phyloP scores from a whole-genome alignment of 2,888 invertebrate species.

The Macrophya alboannulata region DNA sequence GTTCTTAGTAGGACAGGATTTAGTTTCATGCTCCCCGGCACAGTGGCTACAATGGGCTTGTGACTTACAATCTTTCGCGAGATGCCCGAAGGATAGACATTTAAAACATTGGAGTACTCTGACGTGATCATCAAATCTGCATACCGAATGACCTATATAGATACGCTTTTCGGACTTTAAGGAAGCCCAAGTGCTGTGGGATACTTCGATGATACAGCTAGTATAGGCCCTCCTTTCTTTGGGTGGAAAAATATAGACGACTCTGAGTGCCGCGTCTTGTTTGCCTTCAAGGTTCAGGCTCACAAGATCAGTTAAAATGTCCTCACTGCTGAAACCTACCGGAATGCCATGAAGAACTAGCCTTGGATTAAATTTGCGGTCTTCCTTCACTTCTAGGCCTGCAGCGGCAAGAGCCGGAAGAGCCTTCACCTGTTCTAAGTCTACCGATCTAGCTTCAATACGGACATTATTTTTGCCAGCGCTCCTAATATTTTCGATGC shows the following conservation, averaged over 20 bases:
- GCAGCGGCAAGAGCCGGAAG: neutral
- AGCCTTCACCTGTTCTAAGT: too few species aligned
- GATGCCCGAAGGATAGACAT: conserved; percentile 57
- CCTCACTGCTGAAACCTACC: neutral
- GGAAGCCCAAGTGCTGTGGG: neutral
- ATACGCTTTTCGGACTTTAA: neutral
- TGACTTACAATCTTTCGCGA: conserved; percentile 51
- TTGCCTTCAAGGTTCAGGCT: neutral
- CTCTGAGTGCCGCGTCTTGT: neutral
- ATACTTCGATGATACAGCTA: neutral
- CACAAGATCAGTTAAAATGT: neutral
- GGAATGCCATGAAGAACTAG: conserved; percentile 44
- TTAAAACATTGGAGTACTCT: conserved; percentile 58
- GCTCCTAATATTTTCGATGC: conserved; percentile 8
- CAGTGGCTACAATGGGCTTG: neutral
- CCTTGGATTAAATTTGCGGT: conserved; percentile 49
- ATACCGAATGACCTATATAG: conserved; percentile 17
- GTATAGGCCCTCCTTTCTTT: neutral
- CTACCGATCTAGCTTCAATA: conserved; percentile 31
- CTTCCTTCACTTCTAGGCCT: conserved; percentile 42
- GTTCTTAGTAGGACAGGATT: too few species aligned
- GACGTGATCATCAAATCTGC: conserved; percentile 56
- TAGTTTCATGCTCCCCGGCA: too few species aligned
- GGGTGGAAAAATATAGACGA: neutral
- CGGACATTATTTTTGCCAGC: conserved; percentile 26